Base-by-base conservation (phyloP, 1,140 invertebrate genomes). In the Tribolium madens region DNA sequence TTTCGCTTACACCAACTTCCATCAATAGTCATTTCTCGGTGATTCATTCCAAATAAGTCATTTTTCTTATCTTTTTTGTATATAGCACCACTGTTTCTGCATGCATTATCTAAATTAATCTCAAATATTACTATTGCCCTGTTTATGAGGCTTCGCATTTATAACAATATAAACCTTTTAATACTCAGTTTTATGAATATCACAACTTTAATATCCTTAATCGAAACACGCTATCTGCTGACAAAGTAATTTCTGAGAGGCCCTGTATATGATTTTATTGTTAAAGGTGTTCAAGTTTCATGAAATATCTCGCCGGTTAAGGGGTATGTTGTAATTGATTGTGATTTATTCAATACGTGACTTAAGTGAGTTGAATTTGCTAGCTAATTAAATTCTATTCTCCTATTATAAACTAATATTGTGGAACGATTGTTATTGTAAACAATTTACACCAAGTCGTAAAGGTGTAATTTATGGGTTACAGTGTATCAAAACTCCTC, bases 61-160 rank as follows among this genome's bases (percentile, higher is more conserved):
- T 46, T 47, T 71, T 47, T 48, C 69, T 26, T 26, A 46, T 47
- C 69, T 71, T 36, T 48, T 42, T 31, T 72, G 9, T 18, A 26
- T 33, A 17, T 42, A 17, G 18, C 47, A 9, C n/a, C 33, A 48
- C n/a, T n/a, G 36, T 71, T 36, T 21, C 36, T 26, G 48, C n/a
- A 75, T 77, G 78, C 79, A 80, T 80, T 79, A 80, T 77, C 77
- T 79, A 79, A 80, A 80, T 80, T 78, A 79, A 80, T 80, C 75
- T 80, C 33, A 76, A 52, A 79, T 79, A 80, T 77, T 79, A 78
- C 64, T 75, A 78, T 78, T 48, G 57, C 70, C 12, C 68, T 78
- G 72, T 80, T 78, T 80, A 76, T 74, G 73, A 31, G 70, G 73
- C 33, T 31, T 10, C 26, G 70, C 69, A 64, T 77, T 77, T 64